Evolutionary conservation across 2,113 vertebrate species (phyloP).

Genomic region (Edolisoma coerulescens): DNA sequence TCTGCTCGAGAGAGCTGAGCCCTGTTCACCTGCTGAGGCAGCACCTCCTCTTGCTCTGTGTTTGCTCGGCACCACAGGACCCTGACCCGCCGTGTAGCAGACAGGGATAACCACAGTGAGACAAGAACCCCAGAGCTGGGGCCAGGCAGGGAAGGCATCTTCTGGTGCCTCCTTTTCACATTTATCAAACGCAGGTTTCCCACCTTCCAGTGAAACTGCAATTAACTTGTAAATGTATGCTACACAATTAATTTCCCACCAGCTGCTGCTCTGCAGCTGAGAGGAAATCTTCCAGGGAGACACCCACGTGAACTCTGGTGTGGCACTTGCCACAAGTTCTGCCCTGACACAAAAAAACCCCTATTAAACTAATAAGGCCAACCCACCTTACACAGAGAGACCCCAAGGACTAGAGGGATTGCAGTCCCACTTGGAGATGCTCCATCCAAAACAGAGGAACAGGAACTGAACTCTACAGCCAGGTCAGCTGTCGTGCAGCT

Average conservation of each 20-base stretch:
- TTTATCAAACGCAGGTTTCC: background rate
- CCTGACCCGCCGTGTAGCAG: background rate
- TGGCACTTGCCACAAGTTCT: background rate
- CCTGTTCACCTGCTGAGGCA: background rate
- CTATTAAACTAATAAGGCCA: background rate
- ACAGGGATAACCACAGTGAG: background rate
- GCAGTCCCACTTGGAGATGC: background rate
- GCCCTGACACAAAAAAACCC: background rate
- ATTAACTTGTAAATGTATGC: constrained; percentile 36
- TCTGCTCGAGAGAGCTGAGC: background rate
- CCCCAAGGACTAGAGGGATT: background rate
- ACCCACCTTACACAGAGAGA: background rate
- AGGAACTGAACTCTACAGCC: background rate
- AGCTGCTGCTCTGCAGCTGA: background rate
- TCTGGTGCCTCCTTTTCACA: background rate
- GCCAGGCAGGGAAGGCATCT: background rate
- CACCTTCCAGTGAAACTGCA: background rate
- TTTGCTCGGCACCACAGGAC: background rate
- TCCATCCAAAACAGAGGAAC: background rate
- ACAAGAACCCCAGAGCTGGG: background rate
- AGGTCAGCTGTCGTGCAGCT: background rate
- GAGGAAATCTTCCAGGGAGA: background rate
- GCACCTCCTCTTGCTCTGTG: background rate
- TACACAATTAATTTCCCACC: background rate
- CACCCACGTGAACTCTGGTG: background rate